Conservation (phyloP, 2,113 vertebrate species). For the Bettongia penicillata region DNA sequence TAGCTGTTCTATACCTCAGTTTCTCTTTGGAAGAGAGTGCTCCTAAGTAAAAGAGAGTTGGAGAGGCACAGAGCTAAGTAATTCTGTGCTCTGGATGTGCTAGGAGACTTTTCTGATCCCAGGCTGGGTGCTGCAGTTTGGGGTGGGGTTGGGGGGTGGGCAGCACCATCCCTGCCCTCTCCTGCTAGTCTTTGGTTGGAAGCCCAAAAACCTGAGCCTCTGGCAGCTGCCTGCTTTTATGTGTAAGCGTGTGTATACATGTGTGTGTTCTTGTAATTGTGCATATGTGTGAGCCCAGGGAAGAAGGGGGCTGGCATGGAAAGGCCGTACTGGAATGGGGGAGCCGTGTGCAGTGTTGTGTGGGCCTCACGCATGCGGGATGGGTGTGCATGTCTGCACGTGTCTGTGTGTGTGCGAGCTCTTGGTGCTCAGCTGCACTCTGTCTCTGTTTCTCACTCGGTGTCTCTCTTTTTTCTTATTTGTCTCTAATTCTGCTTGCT, state of each 20-base stretch:
- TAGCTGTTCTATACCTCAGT: slow-evolving; percentile 53
- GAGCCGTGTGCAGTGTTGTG: slow-evolving; percentile 31
- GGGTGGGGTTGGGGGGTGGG: not conserved
- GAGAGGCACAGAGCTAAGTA: not conserved
- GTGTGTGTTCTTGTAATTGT: slow-evolving; percentile 74
- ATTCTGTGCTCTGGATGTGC: no score
- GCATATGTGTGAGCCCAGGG: slow-evolving; percentile 69
- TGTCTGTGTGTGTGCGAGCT: slow-evolving; percentile 53
- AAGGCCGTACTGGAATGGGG: slow-evolving; percentile 56
- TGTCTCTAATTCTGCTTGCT: not conserved
- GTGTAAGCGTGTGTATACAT: slow-evolving; percentile 75
- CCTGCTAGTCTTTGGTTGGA: slow-evolving; percentile 1
- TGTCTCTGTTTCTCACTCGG: not conserved
- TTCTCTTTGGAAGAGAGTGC: not conserved
- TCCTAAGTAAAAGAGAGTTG: slow-evolving; percentile 21
- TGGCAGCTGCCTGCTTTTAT: slow-evolving; percentile 64
- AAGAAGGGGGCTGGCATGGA: slow-evolving; percentile 65
- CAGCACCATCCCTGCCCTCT: not conserved
- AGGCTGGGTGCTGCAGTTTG: not conserved
- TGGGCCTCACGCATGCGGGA: slow-evolving; percentile 71
- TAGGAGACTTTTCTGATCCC: not conserved
- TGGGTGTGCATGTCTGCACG: slow-evolving; percentile 52
- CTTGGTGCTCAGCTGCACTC: slow-evolving; percentile 71
- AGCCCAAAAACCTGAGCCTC: slow-evolving; percentile 43
- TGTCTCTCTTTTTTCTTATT: not conserved